Evolutionary conservation across 2,888 invertebrate genomes (phyloP).

Genomic region (Drosophila longiperda): DNA sequence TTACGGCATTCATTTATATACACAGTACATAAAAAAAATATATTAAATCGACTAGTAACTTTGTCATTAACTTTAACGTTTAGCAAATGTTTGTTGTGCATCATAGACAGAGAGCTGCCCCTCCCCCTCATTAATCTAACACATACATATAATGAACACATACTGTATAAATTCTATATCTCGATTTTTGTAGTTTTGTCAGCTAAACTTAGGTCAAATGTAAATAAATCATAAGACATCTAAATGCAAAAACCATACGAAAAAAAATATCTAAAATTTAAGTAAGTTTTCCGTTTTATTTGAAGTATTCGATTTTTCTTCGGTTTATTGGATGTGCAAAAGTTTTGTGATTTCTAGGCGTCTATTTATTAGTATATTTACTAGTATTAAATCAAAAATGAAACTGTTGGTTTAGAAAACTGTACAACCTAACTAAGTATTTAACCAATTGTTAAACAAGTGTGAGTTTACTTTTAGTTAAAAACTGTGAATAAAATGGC

Average conservation of each 20-base stretch:
- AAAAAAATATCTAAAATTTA: slow-evolving; percentile 31
- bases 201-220: slow-evolving; percentile 67
- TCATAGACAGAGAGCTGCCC: slow-evolving; percentile 48
- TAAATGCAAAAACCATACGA: not conserved
- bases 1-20: slow-evolving; percentile 27
- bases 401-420: slow-evolving; percentile 58
- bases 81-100: slow-evolving; percentile 60
- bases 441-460: slow-evolving; percentile 57
- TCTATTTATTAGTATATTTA: slow-evolving; percentile 33
- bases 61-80: slow-evolving; percentile 40
- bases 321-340: slow-evolving; percentile 39
- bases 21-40: slow-evolving; percentile 9
- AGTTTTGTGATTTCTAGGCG: slow-evolving; percentile 58
- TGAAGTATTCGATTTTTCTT: not conserved
- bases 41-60: slow-evolving; percentile 55
- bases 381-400: slow-evolving; percentile 21
- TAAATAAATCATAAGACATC: slow-evolving; percentile 57
- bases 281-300: slow-evolving; percentile 16
- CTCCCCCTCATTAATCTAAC: slow-evolving; percentile 14
- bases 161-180: slow-evolving; percentile 51
- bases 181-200: slow-evolving; percentile 30
- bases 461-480: slow-evolving; percentile 58
- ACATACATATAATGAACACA: slow-evolving; percentile 32
- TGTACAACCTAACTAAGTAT: slow-evolving; percentile 52
- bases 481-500: slow-evolving; percentile 52